phyloP scores from a whole-genome alignment of 2,888 invertebrate genomes.

The Cerceris rybyensis region DNA sequence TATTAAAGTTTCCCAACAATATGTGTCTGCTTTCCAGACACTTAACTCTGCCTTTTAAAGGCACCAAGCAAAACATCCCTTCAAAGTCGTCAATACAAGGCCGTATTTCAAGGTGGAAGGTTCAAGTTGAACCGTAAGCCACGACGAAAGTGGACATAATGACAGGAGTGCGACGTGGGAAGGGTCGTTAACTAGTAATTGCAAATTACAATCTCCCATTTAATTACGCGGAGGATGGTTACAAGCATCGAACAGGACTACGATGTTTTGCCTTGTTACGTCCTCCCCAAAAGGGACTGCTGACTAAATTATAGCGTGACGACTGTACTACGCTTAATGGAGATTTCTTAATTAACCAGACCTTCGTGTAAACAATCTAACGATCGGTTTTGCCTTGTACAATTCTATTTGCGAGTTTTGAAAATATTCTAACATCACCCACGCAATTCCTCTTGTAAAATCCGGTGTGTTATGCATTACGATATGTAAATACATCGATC shows the following conservation, averaged over 20 bases:
- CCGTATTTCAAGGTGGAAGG: background rate
- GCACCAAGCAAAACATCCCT: no score
- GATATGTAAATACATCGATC: no score
- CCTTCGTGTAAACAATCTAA: slow-evolving; percentile 9
- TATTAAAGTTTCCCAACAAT: no score
- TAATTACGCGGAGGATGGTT: slow-evolving; percentile 40
- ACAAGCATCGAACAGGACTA: slow-evolving; percentile 17
- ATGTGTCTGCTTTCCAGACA: no score
- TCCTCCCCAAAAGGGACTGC: background rate
- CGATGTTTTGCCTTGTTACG: slow-evolving; percentile 18
- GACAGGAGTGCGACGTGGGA: slow-evolving; percentile 28
- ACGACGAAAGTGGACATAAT: slow-evolving; percentile 45
- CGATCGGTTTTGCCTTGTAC: background rate
- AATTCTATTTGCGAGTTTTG: no score
- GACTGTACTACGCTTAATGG: background rate
- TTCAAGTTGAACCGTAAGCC: background rate
- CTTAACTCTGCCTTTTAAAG: no score
- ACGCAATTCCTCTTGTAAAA: no score
- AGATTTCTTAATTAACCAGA: slow-evolving; percentile 8
- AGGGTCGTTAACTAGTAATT: slow-evolving; percentile 39
- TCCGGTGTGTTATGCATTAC: no score
- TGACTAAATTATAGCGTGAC: slow-evolving; percentile 29
- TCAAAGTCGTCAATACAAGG: no score
- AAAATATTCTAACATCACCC: no score
- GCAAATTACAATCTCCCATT: slow-evolving; percentile 43